These are phyloP conservation scores for Halictus rubicundus DNA, from an alignment of 1,140 invertebrate species.

Conservation along the genomic window DNA sequence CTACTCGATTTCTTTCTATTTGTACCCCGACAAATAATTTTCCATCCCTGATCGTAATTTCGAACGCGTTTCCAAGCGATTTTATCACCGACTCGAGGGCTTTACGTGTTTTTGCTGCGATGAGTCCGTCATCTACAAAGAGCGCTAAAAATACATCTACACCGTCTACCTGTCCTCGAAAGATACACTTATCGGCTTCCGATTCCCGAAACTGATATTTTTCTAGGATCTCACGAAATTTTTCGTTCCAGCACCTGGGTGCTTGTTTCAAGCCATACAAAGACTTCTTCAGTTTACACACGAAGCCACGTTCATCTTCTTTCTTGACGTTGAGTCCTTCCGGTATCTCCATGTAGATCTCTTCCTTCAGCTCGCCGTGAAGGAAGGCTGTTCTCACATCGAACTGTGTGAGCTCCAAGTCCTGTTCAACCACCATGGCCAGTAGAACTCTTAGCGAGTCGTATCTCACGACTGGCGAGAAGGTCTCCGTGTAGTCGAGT, in stretches of 20 bases:
- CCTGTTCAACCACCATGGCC: constrained; percentile 9
- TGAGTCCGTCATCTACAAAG: too few relatives aligned
- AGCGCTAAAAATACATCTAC: too few relatives aligned
- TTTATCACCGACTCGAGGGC: too few relatives aligned
- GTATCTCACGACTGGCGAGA: constrained; percentile 27
- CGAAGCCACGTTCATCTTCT: too few relatives aligned
- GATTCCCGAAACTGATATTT: too few relatives aligned
- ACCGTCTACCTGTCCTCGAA: too few relatives aligned
- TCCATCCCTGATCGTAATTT: too few relatives aligned
- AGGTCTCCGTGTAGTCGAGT: constrained; percentile 40
- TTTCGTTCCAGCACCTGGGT: constrained; percentile 69
- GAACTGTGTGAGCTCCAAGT: constrained; percentile 31
- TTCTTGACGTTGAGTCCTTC: neutral
- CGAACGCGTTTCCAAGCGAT: too few relatives aligned
- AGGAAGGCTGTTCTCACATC: constrained; percentile 46
- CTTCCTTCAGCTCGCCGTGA: constrained; percentile 10
- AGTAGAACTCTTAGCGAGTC: constrained; percentile 35
- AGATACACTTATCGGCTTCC: too few relatives aligned
- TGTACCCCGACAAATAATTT: too few relatives aligned
- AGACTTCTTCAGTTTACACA: neutral
- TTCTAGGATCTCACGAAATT: constrained; percentile 32
- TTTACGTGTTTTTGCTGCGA: too few relatives aligned
- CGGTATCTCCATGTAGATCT: constrained; percentile 1
- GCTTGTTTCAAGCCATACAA: constrained; percentile 13
- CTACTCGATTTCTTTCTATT: too few relatives aligned